These are phyloP conservation scores for Diloba caeruleocephala DNA, from an alignment of 2,888 invertebrate species.

Conservation along the genomic window DNA sequence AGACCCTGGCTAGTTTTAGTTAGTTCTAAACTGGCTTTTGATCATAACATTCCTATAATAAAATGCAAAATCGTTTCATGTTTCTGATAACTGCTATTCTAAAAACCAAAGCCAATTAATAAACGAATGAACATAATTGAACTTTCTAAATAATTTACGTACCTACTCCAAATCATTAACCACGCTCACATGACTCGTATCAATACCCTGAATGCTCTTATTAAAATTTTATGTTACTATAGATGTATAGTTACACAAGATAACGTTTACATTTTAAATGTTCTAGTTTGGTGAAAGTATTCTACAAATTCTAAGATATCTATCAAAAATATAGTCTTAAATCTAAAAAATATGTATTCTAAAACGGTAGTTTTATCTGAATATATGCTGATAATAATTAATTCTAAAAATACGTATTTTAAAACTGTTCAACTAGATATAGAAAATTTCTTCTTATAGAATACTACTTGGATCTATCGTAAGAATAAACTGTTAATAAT, in stretches of 20 bases:
- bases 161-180: neutral
- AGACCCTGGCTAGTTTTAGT: slow-evolving; percentile 41
- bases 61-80: too few relatives aligned
- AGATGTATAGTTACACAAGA: slow-evolving; percentile 18
- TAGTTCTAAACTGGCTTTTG: slow-evolving; percentile 39
- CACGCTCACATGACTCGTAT: slow-evolving; percentile 5
- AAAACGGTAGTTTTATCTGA: slow-evolving; percentile 52
- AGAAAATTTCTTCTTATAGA: slow-evolving; percentile 32
- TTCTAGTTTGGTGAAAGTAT: slow-evolving; percentile 43
- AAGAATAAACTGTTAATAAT: slow-evolving; percentile 16
- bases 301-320: slow-evolving; percentile 40
- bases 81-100: neutral
- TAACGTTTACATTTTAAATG: slow-evolving; percentile 21
- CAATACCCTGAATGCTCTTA: slow-evolving; percentile 17
- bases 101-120: too few relatives aligned
- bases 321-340: slow-evolving; percentile 45
- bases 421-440: slow-evolving; percentile 44
- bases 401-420: slow-evolving; percentile 39
- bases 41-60: slow-evolving; percentile 30
- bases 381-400: slow-evolving; percentile 52
- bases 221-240: slow-evolving; percentile 21
- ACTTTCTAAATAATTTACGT: too few relatives aligned
- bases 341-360: slow-evolving; percentile 45
- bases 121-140: too few relatives aligned
- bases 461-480: slow-evolving; percentile 14